A percentile compares a stretch with the other conserved stretches of the same genome.
Conservation (phyloP, 2,113 vertebrate species). For the Fregata magnificens region DNA sequence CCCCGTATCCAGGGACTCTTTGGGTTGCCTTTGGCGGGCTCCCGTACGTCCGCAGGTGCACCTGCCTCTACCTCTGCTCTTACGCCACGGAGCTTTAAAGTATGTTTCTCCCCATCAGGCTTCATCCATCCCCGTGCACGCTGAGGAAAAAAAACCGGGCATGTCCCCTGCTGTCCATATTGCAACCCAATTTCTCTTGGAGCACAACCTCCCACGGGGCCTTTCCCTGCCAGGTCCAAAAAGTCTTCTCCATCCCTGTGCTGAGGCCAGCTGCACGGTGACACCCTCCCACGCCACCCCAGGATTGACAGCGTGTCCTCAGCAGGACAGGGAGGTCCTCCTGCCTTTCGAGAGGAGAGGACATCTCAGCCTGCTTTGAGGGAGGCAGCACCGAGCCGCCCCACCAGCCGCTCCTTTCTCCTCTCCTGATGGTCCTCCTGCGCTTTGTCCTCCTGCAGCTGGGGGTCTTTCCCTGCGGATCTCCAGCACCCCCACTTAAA, state of each 20-base stretch:
- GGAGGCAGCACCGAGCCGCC: background rate
- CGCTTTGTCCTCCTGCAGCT: background rate
- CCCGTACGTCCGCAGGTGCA: background rate
- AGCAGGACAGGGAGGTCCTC: too few relatives aligned
- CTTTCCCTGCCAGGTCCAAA: background rate
- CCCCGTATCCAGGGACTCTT: background rate
- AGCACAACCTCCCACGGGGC: background rate
- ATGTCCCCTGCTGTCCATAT: background rate
- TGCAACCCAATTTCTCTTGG: background rate
- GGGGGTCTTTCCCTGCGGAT: background rate
- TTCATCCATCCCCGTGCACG: background rate
- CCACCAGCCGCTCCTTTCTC: background rate
- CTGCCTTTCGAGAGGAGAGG: background rate
- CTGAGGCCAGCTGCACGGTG: background rate
- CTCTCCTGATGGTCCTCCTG: background rate
- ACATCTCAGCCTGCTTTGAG: too few relatives aligned
- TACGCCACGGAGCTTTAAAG: background rate
- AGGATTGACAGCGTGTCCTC: background rate
- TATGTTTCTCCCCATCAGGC: too few relatives aligned
- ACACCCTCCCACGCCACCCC: background rate
- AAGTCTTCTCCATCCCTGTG: background rate
- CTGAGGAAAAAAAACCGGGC: background rate
- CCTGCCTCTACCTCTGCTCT: background rate
- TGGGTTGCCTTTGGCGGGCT: background rate
- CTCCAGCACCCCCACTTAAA: background rate